Evolutionary conservation across 2,797 vertebrate genomes (phyloP), one percentile per base, ranked within the genome.

Genomic region (Lutjanus campechanus): DNA sequence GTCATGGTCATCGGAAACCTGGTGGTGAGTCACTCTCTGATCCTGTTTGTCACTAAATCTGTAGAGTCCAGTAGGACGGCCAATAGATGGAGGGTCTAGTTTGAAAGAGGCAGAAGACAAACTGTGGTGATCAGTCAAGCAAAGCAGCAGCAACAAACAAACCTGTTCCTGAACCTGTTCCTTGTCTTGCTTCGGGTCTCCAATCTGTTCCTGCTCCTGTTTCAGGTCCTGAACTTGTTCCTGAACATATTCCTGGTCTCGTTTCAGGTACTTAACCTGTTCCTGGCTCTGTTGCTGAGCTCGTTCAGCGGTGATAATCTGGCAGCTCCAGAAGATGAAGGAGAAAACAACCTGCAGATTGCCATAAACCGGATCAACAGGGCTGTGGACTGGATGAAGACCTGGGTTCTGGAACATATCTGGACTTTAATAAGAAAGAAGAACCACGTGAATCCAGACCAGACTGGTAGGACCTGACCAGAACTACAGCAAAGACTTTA

Each of bases 1-100:
- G 97, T 99, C 85, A 96, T 99, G 92, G 96, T 99, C 87, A 97
- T 99, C 0, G 98, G 98, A 51, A 99, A 99, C 88, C 93, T 99
- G 0, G 97, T 99, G 97, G 98, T 99, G 81, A 97, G 98, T 88
- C 20, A 17, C 6, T 49, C 19, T 46, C 36, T n/a, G 16, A 47
- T 11, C 11, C 15, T 40, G 22, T 5, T 64, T 5, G 8, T 47
- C 41, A 19, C 6, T 19, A 53, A 67, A 46, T 16, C 25, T 47
- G 4, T 4, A 15, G 10, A 13, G 25, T 62, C 20, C 11, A 54
- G 16, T 4, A 11, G 22, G 10, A 0, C 29, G 47, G 12, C 61
- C 56, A 53, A 5, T 40, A 11, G 4, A 12, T 56, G 17, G 8
- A 1, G 17, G 8, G 16, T 64, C 17, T 36, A 9, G 8, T 65